Evolutionary conservation across 2,113 vertebrate species (phyloP).

Genomic region (Pachycephala philippinensis): DNA sequence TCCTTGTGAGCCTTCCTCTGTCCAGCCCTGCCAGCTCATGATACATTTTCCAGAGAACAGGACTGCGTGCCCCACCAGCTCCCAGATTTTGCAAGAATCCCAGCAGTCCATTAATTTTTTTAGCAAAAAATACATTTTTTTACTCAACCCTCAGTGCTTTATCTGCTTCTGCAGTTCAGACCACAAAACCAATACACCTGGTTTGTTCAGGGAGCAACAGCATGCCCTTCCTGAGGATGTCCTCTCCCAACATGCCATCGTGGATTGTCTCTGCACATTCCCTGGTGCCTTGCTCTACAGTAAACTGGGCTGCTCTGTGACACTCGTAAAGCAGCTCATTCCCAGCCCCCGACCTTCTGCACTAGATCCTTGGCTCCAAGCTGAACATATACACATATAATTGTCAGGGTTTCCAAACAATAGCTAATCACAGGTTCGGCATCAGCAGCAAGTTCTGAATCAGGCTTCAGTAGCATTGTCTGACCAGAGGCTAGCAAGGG

Average conservation of each 20-base stretch:
- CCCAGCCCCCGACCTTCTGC: not conserved
- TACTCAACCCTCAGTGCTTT: not conserved
- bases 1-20: not conserved
- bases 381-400: not conserved
- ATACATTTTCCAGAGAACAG: not conserved
- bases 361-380: not conserved
- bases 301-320: not conserved
- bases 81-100: not conserved
- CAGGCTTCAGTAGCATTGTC: not conserved
- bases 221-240: not conserved
- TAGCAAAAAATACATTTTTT: not conserved
- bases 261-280: not conserved
- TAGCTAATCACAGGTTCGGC: not conserved
- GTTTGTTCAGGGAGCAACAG: not conserved
- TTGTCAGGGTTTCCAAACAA: not conserved
- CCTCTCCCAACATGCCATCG: fast-evolving
- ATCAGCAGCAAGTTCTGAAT: not conserved
- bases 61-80: fast-evolving
- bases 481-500: not conserved
- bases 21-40: not conserved
- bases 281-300: not conserved
- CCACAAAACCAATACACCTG: not conserved
- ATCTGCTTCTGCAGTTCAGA: not conserved
- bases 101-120: not conserved
- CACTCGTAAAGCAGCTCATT: not conserved